Conservation (phyloP, 2,113 vertebrate genomes). For the Gadus chalcogrammus region DNA sequence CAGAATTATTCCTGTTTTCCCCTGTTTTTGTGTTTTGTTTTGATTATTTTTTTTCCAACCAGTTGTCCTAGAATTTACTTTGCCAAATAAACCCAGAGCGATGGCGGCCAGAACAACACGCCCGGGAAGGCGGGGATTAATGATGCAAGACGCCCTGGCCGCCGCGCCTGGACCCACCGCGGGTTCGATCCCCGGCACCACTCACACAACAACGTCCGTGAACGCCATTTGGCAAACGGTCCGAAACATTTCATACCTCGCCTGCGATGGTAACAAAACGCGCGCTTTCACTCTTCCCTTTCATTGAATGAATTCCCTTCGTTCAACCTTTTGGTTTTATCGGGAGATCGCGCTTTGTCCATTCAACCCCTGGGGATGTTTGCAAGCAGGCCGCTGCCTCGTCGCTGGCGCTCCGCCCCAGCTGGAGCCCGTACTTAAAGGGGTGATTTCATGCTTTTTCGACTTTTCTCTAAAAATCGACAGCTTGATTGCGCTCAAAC, state of each 20-base stretch:
- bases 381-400: constrained; percentile 48
- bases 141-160: constrained; percentile 55
- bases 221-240: constrained; percentile 25
- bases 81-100: constrained; percentile 26
- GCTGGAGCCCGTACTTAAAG: constrained; percentile 59
- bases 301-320: constrained; percentile 52
- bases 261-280: constrained; percentile 40
- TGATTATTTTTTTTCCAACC: constrained; percentile 17
- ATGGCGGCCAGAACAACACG: constrained; percentile 40
- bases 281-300: constrained; percentile 58
- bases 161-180: constrained; percentile 30
- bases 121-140: constrained; percentile 55
- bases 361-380: constrained; percentile 58
- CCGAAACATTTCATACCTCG: constrained; percentile 44
- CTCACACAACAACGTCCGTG: not conserved
- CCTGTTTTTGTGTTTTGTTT: constrained; percentile 16
- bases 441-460: constrained; percentile 40
- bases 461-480: constrained; percentile 25
- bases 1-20: constrained; percentile 1
- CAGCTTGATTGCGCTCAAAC: no score
- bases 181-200: constrained; percentile 40
- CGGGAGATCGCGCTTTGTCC: constrained; percentile 59
- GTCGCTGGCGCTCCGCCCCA: constrained; percentile 66
- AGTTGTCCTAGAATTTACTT: constrained; percentile 41
- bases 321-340: constrained; percentile 66